These are phyloP conservation scores for Steinernema khuongi DNA, from an alignment of 1,140 invertebrate species.

Conservation along the genomic window DNA sequence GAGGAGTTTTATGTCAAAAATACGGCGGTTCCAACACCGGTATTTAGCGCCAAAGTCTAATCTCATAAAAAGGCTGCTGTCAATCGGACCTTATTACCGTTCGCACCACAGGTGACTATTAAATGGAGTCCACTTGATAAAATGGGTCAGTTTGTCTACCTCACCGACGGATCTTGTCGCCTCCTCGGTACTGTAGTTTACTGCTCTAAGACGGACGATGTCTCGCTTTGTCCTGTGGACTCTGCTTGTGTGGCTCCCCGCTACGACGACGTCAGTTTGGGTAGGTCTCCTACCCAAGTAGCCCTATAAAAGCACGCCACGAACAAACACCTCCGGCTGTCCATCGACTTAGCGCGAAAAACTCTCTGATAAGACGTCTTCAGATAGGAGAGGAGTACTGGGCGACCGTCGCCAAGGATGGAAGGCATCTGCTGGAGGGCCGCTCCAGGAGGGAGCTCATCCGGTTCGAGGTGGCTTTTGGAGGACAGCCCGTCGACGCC, in stretches of 20 bases:
- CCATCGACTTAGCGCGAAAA: not conserved
- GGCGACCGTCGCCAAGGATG: not conserved
- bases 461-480: not conserved
- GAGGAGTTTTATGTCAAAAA: too few relatives aligned
- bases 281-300: not conserved
- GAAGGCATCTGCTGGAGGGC: not conserved
- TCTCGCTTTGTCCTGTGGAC: not conserved
- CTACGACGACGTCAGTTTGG: not conserved
- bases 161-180: not conserved
- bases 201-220: not conserved
- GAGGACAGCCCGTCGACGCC: not conserved
- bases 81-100: slow-evolving; percentile 6
- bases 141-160: not conserved
- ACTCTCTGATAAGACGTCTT: not conserved
- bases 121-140: not conserved
- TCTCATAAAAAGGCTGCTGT: not conserved
- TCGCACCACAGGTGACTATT: not conserved
- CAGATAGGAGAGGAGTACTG: slow-evolving; percentile 7
- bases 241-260: not conserved
- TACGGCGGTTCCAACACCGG: not conserved
- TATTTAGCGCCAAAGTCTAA: not conserved
- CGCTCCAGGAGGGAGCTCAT: not conserved
- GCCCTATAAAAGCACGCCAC: not conserved
- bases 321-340: not conserved
- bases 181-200: not conserved